phyloP scores from a whole-genome alignment of 1,140 invertebrate species.

The Rhagoletis pomonella region DNA sequence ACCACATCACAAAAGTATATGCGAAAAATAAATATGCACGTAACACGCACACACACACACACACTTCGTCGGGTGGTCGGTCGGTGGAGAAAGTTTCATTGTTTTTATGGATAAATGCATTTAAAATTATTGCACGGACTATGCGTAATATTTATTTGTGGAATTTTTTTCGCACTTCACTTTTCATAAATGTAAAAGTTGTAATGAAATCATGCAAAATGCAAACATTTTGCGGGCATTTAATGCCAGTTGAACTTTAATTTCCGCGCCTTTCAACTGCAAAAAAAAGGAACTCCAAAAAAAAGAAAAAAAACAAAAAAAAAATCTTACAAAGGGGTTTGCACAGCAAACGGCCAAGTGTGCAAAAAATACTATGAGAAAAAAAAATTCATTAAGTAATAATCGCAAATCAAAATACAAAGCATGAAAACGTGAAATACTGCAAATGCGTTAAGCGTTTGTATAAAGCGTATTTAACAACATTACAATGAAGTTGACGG shows the following conservation, averaged over 20 bases:
- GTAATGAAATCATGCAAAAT: not conserved
- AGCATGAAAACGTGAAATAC: not conserved
- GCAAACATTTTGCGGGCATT: not conserved
- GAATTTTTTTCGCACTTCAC: not conserved
- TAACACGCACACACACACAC: not conserved
- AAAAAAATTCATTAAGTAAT: not conserved
- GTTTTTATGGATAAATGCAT: not conserved
- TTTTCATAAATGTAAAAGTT: not conserved
- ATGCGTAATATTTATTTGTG: too few relatives aligned
- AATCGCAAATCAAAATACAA: not conserved
- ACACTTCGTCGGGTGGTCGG: not conserved
- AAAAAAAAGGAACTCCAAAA: not conserved
- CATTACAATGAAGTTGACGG: not conserved
- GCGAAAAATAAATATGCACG: slow-evolving; percentile 1
- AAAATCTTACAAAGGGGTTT: not conserved
- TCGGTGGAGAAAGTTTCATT: not conserved
- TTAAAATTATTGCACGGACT: not conserved
- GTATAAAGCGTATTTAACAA: not conserved
- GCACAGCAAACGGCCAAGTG: not conserved
- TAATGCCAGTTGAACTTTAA: not conserved
- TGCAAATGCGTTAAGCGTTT: not conserved
- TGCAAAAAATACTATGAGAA: not conserved
- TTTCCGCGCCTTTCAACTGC: not conserved
- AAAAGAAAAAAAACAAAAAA: not conserved
- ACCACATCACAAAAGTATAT: not conserved